phyloP scores from a whole-genome alignment of 2,888 invertebrate genomes.

The Nomada ruficornis region DNA sequence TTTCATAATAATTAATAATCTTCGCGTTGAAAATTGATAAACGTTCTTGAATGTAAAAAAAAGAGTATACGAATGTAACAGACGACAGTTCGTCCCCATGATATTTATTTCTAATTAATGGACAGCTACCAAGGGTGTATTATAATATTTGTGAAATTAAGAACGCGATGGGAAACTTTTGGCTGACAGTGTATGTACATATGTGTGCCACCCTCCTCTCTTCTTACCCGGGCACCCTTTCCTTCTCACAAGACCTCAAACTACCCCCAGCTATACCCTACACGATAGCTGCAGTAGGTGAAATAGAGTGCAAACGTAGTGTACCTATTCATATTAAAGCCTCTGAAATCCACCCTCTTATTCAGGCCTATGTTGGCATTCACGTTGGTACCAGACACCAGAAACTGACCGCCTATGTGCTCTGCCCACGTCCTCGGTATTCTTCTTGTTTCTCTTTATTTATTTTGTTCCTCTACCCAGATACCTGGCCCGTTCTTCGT shows the following conservation, averaged over 20 bases:
- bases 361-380: slow-evolving; percentile 71
- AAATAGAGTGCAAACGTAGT: slow-evolving; percentile 57
- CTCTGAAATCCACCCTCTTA: slow-evolving; percentile 70
- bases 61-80: too few relatives aligned
- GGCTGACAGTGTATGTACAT: slow-evolving; percentile 41
- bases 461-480: slow-evolving; percentile 57
- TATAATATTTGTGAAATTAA: too few relatives aligned
- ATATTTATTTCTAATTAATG: too few relatives aligned
- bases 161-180: too few relatives aligned
- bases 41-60: too few relatives aligned
- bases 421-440: slow-evolving; percentile 32
- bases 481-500: slow-evolving; percentile 13
- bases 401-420: slow-evolving; percentile 62
- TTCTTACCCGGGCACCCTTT: neutral
- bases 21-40: too few relatives aligned
- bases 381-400: slow-evolving; percentile 66
- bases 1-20: too few relatives aligned
- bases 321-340: slow-evolving; percentile 73
- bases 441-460: slow-evolving; percentile 66
- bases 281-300: slow-evolving; percentile 46
- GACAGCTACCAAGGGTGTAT: too few relatives aligned
- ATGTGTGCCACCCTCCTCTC: slow-evolving; percentile 20
- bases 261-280: slow-evolving; percentile 30
- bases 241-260: slow-evolving; percentile 27
- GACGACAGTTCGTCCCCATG: too few relatives aligned